These are phyloP conservation scores for Neosilurus hyrtlii DNA, from an alignment of 2,797 vertebrate genomes.

Conservation along the genomic window DNA sequence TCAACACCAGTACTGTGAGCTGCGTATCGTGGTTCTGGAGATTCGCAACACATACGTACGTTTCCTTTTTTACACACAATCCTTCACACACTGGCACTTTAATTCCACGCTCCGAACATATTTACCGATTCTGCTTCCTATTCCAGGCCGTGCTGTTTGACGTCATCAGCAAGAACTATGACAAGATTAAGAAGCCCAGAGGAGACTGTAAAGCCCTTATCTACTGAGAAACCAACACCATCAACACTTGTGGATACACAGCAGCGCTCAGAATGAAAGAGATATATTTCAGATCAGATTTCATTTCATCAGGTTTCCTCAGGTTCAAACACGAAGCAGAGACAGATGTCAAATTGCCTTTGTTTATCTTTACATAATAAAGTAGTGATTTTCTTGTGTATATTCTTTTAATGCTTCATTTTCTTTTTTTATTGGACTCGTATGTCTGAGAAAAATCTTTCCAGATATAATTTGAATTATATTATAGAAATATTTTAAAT, in stretches of 20 bases:
- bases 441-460: background rate
- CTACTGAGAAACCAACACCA: slow-evolving; percentile 71
- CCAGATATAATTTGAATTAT: background rate
- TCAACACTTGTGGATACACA: background rate
- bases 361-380: slow-evolving; percentile 25
- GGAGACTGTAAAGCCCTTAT: slow-evolving; percentile 88
- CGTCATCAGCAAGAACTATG: slow-evolving; percentile 85
- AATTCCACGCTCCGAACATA: too few species aligned
- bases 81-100: background rate
- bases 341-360: background rate
- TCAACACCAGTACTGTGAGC: slow-evolving; percentile 81
- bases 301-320: background rate
- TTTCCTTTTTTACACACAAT: background rate
- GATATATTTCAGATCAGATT: background rate
- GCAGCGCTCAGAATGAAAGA: background rate
- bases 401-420: background rate
- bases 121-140: slow-evolving; percentile 14
- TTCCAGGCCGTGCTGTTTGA: slow-evolving; percentile 84
- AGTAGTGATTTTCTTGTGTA: background rate
- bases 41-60: slow-evolving; percentile 84
- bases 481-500: too few species aligned
- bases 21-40: slow-evolving; percentile 82
- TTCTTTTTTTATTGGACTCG: background rate
- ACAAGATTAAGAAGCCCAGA: slow-evolving; percentile 90
- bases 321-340: background rate